phyloP scores from a whole-genome alignment of 2,797 vertebrate genomes.

The Ceryle rudis region DNA sequence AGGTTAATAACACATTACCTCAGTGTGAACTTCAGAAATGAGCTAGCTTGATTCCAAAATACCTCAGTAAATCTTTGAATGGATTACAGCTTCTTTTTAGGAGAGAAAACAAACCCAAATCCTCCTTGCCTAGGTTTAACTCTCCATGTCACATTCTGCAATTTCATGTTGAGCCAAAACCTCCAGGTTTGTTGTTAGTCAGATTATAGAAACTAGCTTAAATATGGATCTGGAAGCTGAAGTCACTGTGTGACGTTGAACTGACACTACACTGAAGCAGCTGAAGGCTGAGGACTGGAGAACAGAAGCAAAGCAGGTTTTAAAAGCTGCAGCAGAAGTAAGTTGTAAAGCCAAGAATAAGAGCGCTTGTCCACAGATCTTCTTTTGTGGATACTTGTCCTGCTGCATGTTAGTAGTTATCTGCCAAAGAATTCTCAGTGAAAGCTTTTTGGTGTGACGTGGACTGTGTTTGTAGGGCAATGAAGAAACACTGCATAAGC shows the following conservation, averaged over 20 bases:
- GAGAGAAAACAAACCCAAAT: conserved; percentile 36
- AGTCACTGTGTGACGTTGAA: neutral
- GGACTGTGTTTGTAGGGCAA: neutral
- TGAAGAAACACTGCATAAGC: neutral
- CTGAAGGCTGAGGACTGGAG: neutral
- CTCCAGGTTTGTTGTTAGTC: neutral
- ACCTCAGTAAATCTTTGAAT: conserved; percentile 22
- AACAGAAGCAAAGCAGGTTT: neutral
- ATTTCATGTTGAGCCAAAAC: neutral
- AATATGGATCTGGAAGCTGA: neutral
- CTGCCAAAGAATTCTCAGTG: neutral
- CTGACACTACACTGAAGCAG: neutral
- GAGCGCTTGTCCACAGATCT: neutral
- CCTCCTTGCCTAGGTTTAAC: neutral
- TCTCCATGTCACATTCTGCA: neutral
- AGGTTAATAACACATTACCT: conserved; percentile 51
- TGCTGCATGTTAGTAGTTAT: neutral
- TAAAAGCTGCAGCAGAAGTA: neutral
- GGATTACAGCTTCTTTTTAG: conserved; percentile 22
- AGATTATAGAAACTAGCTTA: neutral
- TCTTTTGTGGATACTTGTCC: accelerated
- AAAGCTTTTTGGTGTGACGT: neutral
- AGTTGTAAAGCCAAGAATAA: neutral
- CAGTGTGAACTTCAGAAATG: conserved; percentile 11
- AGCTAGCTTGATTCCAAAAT: conserved; percentile 31